These are phyloP conservation scores for Anoplolepis gracilipes DNA, from an alignment of 1,140 invertebrate species.

Conservation along the genomic window DNA sequence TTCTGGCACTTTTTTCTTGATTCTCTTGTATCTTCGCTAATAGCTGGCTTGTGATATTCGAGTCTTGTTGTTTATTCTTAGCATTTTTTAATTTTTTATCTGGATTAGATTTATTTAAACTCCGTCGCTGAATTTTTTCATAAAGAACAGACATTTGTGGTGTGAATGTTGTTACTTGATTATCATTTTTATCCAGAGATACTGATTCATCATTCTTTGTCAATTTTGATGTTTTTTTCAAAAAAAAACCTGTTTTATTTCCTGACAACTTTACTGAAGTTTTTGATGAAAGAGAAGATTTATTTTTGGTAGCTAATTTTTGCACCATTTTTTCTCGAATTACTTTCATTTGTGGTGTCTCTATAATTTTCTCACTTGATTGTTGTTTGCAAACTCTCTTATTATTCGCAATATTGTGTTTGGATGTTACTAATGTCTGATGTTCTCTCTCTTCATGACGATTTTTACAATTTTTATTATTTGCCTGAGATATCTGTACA, in stretches of 20 bases:
- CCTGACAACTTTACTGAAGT: neutral
- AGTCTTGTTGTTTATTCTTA: neutral
- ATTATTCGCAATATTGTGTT: slow-evolving; percentile 13
- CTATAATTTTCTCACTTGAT: neutral
- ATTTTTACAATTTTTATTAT: neutral
- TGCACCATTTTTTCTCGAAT: slow-evolving; percentile 68
- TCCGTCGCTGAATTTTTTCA: slow-evolving; percentile 42
- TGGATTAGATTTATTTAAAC: neutral
- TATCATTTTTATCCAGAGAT: neutral
- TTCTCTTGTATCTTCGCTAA: neutral
- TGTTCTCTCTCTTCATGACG: slow-evolving; percentile 1
- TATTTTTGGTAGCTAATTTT: neutral
- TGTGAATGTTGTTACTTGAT: slow-evolving; percentile 35
- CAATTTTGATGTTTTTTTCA: neutral
- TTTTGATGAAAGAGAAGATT: neutral
- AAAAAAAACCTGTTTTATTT: neutral
- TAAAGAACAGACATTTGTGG: slow-evolving; percentile 68
- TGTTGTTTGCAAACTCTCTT: neutral
- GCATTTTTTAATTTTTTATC: neutral
- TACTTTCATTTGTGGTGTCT: slow-evolving; percentile 75
- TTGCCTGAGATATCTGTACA: neutral
- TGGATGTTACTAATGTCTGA: slow-evolving; percentile 14
- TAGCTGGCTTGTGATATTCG: neutral
- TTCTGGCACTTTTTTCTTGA: neutral
- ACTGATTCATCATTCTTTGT: neutral